Evolutionary conservation across 2,797 vertebrate species (phyloP), one percentile per base, ranked within the genome.

Genomic region (Peromyscus aztecus): DNA sequence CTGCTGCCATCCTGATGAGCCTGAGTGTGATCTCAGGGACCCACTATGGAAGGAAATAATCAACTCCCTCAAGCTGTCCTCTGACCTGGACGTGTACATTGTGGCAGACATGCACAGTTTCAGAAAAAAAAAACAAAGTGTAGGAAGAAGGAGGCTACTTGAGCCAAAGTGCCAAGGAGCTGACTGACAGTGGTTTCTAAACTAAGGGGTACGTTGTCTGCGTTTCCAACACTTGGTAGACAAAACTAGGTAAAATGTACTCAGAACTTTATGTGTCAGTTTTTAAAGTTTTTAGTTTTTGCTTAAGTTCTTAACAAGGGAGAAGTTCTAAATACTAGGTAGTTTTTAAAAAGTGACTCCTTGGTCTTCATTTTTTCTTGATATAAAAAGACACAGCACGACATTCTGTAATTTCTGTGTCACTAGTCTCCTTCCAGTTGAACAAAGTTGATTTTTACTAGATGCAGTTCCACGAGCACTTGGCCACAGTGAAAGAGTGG

Each of bases 161-260:
- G 76, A 80, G 77, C 77, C 31, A 34, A 19, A 55, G 31, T 21
- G 77, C 77, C 76, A 19, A 78, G 49, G 43, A 76, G 37, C 73
- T 71, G 69, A 37, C 69, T 29, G 73, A 75, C 77, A 80, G 77
- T 80, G 31, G 31, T 49, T 55, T 81, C 52, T 81, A 24, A 57
- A 81, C 11, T 29, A 61, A 29, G 59, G 89, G 57, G 21, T 37
- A 13, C 8, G 73, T 52, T 91, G 40, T 89, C 86, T 80, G 76
- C 85, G 94, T 94, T 98, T 97, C 96, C 88, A 92, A 94, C 77
- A 89, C 91, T 97, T 97, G 97, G 84, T 97, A 95, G 52, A 94
- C 65, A 97, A 34, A 96, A 17, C 69, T 63, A 91, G 98, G 71
- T 82, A 92, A 95, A 96, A 43, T 27, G 40, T 49, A n/a, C 40